A percentile compares a stretch with the other conserved stretches of the same genome.
Conservation (phyloP, 2,888 invertebrate species). For the Ganaspis brasiliensis region DNA sequence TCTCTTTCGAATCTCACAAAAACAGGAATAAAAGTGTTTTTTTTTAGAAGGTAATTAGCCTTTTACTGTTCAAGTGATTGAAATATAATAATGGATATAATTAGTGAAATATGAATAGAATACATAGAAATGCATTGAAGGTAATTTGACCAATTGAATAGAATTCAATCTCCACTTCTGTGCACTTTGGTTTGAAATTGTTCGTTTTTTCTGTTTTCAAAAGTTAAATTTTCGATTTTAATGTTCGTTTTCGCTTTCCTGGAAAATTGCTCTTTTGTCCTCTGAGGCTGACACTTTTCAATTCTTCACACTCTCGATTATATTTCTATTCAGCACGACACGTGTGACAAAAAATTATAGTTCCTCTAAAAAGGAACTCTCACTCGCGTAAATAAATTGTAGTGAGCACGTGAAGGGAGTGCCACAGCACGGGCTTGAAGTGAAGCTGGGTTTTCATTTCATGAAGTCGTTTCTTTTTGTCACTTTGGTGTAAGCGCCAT, state of each 20-base stretch:
- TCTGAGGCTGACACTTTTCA: not conserved
- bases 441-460: not conserved
- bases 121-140: too few relatives aligned
- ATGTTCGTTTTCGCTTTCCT: not conserved
- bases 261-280: constrained; percentile 14
- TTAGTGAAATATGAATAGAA: too few relatives aligned
- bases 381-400: constrained; percentile 30
- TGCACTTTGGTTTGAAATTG: constrained; percentile 41
- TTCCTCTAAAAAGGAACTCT: constrained; percentile 18
- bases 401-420: not conserved
- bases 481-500: constrained; percentile 8
- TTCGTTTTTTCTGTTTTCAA: not conserved
- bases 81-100: too few relatives aligned
- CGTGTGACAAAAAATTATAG: constrained; percentile 28
- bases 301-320: constrained; percentile 33
- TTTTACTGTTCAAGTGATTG: too few relatives aligned
- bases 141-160: too few relatives aligned
- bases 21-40: too few relatives aligned
- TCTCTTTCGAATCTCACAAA: too few relatives aligned
- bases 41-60: too few relatives aligned
- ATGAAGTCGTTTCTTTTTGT: constrained; percentile 16
- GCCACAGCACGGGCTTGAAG: not conserved
- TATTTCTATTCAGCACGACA: constrained; percentile 25
- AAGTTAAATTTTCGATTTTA: constrained; percentile 12
- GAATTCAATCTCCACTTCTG: constrained; percentile 34